Evolutionary conservation across 2,888 invertebrate species (phyloP), one percentile per base, ranked within the genome.

Genomic region (Noctuana brunneofusca): DNA sequence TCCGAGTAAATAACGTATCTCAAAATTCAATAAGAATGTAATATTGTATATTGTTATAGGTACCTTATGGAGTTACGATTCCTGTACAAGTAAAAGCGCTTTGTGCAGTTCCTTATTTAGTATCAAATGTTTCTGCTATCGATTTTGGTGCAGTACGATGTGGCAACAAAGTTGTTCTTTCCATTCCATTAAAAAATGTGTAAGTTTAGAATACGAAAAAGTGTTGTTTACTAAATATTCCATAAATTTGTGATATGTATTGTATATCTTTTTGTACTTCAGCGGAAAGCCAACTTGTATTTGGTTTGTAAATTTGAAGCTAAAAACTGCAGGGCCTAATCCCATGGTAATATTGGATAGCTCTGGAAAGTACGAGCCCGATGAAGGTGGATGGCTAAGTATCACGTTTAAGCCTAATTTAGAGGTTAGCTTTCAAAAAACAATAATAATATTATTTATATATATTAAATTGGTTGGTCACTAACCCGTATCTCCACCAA

Each of bases 81-180:
- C 94, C 94, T 0, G 78, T 95, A 30, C 79, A 84, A 35, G 83
- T 94, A 12, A 89, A 81, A 71, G 94, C 93, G 4, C 78, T 90
- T 11, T 93, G 94, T 50, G 93, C 94, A 12, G 89, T 93, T 38
- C 94, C 95, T 0, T 92, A 87, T 64, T 75, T 94, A 8, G 81
- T 75, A 11, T 80, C 92, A 0, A 87, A 85, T 59, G 78, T 87
- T 1, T 71, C 79, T 50, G 69, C 71, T 46, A 78, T 95, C 18
- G 82, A 93, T 72, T 94, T 94, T 75, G 92, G 92, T 18, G 80
- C 89, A 9, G 93, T 94, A 2, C 81, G 92, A 73, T 92, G 94
- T 70, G 94, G 95, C 0, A 87, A 93, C 70, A 93, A 93, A 76
- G 80, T 92, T 52, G 80, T 92, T 67, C 88, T 82, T 72, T 86